phyloP scores from a whole-genome alignment of 1,140 invertebrate species.

The Alviniconcha marisindica region DNA sequence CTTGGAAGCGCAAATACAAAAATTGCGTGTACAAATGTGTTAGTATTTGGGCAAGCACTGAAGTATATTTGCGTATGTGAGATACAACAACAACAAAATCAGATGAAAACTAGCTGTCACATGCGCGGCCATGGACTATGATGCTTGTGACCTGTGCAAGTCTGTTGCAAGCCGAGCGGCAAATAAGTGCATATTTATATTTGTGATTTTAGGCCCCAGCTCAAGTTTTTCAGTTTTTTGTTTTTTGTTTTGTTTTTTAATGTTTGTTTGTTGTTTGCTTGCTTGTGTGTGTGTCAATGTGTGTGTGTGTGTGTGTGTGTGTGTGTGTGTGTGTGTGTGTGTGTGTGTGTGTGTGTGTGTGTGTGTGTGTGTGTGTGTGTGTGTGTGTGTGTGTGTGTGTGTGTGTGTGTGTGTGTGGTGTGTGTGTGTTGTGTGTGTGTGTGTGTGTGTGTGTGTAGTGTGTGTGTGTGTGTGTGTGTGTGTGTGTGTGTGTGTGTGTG shows the following conservation, averaged over 20 bases:
- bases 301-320: slow-evolving; percentile 13
- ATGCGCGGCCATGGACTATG: background rate
- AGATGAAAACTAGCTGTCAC: too few species aligned
- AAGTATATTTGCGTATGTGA: too few species aligned
- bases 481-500: too few species aligned
- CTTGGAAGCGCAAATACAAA: too few species aligned
- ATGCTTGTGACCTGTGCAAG: background rate
- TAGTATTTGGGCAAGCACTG: too few species aligned
- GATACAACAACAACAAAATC: too few species aligned
- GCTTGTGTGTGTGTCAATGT: slow-evolving; percentile 2
- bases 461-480: too few species aligned
- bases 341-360: slow-evolving; percentile 5
- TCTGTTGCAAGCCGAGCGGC: background rate
- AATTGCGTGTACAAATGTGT: too few species aligned
- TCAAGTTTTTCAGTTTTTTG: background rate
- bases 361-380: slow-evolving; percentile 17
- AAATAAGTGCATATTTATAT: background rate
- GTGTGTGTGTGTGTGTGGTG: background rate
- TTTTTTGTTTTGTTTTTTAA: background rate
- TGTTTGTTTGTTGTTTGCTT: background rate
- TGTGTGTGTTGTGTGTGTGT: too few species aligned
- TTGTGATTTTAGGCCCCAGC: background rate
- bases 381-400: background rate
- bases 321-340: slow-evolving; percentile 17
- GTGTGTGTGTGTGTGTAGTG: too few species aligned